These are phyloP conservation scores for Drosophila lini DNA, from an alignment of 1,140 invertebrate genomes.

Conservation along the genomic window DNA sequence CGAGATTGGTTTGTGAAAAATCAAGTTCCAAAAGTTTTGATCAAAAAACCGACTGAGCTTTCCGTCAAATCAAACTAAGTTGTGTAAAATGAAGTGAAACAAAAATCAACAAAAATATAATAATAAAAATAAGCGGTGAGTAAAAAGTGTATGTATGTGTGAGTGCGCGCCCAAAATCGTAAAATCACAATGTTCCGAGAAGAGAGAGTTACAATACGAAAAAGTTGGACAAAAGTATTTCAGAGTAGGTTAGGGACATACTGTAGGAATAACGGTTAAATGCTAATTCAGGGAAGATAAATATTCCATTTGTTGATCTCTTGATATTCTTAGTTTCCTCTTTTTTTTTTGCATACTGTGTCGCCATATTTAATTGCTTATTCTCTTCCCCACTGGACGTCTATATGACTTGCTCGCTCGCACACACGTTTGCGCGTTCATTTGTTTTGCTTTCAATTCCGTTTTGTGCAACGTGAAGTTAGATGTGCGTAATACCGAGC, in stretches of 20 bases:
- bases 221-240: neutral
- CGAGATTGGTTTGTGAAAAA: constrained; percentile 25
- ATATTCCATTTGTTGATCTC: constrained; percentile 45
- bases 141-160: constrained; percentile 31
- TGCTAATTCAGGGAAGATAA: constrained; percentile 16
- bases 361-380: constrained; percentile 78
- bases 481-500: constrained; percentile 56
- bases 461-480: constrained; percentile 80
- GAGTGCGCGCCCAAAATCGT: constrained; percentile 59
- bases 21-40: constrained; percentile 21
- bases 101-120: constrained; percentile 20
- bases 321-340: constrained; percentile 33
- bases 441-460: constrained; percentile 78
- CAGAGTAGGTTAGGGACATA: neutral
- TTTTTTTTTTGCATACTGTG: constrained; percentile 59
- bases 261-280: neutral
- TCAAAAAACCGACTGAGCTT: constrained; percentile 32
- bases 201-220: neutral
- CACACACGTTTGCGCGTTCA: constrained; percentile 50
- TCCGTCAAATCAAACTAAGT: constrained; percentile 33
- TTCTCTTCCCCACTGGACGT: constrained; percentile 39
- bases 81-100: constrained; percentile 61
- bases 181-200: constrained; percentile 7
- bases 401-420: constrained; percentile 53
- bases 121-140: constrained; percentile 51